Evolutionary conservation across 2,113 vertebrate genomes (phyloP), one percentile per base, ranked within the genome.

Genomic region (Hylia prasina): DNA sequence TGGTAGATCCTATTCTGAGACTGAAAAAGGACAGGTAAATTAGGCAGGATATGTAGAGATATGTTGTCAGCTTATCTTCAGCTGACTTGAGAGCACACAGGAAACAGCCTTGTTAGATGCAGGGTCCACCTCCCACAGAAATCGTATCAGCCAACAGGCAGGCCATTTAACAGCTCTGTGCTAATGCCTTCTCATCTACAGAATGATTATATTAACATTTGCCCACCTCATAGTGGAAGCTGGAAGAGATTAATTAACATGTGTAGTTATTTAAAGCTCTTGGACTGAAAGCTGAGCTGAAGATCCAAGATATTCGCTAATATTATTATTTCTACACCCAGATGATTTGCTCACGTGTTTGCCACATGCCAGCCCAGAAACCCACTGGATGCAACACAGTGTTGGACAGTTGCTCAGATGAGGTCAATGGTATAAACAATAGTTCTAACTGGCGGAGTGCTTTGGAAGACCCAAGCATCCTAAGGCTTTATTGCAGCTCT

Each of bases 191-290:
- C 69, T 17, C 39, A 25, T 82, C 50, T 80, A 48, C 51, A 82
- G 75, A 83, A 83, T 3, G 0, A 39, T 66, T 37, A 20, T 35
- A 84, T 50, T 81, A 61, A 53, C 66, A 56, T 89, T 82, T 73
- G 78, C 33, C 60, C 56, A 73, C 48, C 53, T 82, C 75, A 31
- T 1, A 80, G 69, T 48, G 65, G 57, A 82, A 87, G 87, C 70
- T 93, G 70, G 51, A 95, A 80, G 58, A 90, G 28, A 66, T 90
- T 88, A 93, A 96, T 89, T 91, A 93, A 82, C 58, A 45, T n/a
- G 33, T 87, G 70, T 30, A 58, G 57, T 82, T 94, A 85, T 72
- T 93, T 84, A 84, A 81, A 96, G 57, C 28, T 91, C 48, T 87
- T 91, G 61, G 42, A 39, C 27, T 91, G 81, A 77, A 89, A 82